A percentile compares a stretch with the other conserved stretches of the same genome.
Evolutionary conservation across 2,888 invertebrate species (phyloP).

Genomic region (Dryobotodes eremita): DNA sequence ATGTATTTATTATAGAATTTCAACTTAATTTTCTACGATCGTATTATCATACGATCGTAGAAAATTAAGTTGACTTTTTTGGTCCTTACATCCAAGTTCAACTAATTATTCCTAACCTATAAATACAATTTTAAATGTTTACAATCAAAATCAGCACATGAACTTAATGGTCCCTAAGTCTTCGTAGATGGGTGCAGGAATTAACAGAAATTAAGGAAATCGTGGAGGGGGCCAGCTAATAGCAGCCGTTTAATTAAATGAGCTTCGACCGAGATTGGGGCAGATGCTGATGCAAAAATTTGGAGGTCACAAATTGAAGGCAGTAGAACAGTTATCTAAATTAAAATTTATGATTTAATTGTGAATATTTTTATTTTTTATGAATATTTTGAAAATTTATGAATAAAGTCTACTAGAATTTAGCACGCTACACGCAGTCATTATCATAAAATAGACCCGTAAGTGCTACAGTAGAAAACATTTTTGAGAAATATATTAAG

Average conservation of each 20-base stretch:
- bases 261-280: conserved; percentile 60
- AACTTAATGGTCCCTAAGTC: conserved; percentile 23
- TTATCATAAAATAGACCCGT: neutral
- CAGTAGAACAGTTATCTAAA: conserved; percentile 27
- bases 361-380: no score
- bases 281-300: conserved; percentile 59
- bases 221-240: conserved; percentile 64
- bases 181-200: conserved; percentile 58
- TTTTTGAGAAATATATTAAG: neutral
- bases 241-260: conserved; percentile 71
- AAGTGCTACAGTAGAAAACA: neutral
- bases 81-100: neutral
- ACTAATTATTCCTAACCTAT: neutral
- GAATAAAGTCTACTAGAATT: neutral
- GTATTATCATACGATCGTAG: no score
- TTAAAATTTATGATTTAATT: conserved; percentile 19
- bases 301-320: conserved; percentile 43
- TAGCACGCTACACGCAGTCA: neutral
- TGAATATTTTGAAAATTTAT: no score
- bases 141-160: conserved; percentile 20
- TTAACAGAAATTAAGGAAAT: conserved; percentile 77
- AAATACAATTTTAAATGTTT: neutral
- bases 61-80: neutral
- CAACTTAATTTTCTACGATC: no score
- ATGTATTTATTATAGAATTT: neutral